Conservation (phyloP, 2,113 vertebrate species). For the Amblyornis subalaris region DNA sequence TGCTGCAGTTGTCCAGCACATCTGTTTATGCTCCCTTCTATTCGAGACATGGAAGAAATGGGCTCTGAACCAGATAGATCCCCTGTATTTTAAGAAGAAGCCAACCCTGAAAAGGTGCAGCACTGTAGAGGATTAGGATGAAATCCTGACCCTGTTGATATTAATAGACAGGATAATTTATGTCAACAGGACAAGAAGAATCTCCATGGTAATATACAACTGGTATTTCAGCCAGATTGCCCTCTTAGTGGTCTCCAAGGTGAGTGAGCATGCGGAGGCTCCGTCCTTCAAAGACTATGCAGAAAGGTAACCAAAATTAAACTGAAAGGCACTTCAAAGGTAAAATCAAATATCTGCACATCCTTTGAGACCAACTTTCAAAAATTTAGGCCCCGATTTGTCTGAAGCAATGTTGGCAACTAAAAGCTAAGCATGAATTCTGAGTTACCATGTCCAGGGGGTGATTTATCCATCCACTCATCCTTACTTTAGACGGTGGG, state of each 20-base stretch:
- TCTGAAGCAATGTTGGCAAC: background rate
- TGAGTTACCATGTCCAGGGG: background rate
- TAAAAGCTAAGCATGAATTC: background rate
- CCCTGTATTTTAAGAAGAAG: background rate
- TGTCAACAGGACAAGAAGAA: background rate
- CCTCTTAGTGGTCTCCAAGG: background rate
- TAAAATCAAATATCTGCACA: background rate
- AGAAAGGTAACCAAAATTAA: background rate
- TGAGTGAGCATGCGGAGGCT: background rate
- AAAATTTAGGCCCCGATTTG: background rate
- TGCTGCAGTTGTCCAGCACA: background rate
- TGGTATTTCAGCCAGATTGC: background rate
- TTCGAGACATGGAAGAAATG: background rate
- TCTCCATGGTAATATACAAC: fast-evolving
- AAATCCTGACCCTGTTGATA: background rate
- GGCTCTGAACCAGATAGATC: background rate
- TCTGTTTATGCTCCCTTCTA: background rate
- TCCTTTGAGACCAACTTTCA: background rate
- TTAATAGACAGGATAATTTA: background rate
- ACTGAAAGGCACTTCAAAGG: background rate
- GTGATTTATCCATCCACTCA: background rate
- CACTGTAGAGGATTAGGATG: background rate
- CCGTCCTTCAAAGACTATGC: background rate
- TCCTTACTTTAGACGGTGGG: background rate
- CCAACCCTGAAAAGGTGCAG: background rate